Percentiles rank a stretch among this genome's conserved stretches.
Evolutionary conservation across 2,888 invertebrate genomes (phyloP).

Genomic region (Busseola fusca): DNA sequence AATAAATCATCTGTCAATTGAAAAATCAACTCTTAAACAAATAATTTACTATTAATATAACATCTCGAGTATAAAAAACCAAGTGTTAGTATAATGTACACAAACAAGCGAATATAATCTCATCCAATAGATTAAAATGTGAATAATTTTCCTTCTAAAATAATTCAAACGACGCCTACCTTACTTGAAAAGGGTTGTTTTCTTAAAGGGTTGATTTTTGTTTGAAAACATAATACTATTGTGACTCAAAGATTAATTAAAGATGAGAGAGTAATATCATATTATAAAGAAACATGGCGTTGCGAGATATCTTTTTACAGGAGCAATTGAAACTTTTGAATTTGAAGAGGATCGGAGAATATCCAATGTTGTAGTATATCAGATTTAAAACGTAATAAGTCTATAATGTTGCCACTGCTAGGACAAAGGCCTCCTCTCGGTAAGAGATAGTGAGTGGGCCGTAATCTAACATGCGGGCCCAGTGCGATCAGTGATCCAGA

Average conservation of each 20-base stretch:
- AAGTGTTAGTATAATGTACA: not conserved
- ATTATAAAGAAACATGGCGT: slow-evolving; percentile 52
- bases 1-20: no score
- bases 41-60: not conserved
- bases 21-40: not conserved
- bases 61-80: not conserved
- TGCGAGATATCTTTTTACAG: slow-evolving; percentile 45
- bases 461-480: not conserved
- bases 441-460: not conserved
- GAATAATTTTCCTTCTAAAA: slow-evolving; percentile 42
- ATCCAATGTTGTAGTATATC: not conserved
- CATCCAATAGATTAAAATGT: slow-evolving; percentile 39
- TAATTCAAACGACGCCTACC: slow-evolving; percentile 50
- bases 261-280: slow-evolving; percentile 59
- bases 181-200: slow-evolving; percentile 60
- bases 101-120: slow-evolving; percentile 31
- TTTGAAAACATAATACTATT: slow-evolving; percentile 69
- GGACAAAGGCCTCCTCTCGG: no score
- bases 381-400: not conserved
- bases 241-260: slow-evolving; percentile 64
- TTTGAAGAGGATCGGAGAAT: not conserved
- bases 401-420: not conserved
- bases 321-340: slow-evolving; percentile 18
- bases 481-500: no score
- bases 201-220: slow-evolving; percentile 63